Conservation (phyloP, 2,797 vertebrate genomes). For the Trematomus bernacchii region DNA sequence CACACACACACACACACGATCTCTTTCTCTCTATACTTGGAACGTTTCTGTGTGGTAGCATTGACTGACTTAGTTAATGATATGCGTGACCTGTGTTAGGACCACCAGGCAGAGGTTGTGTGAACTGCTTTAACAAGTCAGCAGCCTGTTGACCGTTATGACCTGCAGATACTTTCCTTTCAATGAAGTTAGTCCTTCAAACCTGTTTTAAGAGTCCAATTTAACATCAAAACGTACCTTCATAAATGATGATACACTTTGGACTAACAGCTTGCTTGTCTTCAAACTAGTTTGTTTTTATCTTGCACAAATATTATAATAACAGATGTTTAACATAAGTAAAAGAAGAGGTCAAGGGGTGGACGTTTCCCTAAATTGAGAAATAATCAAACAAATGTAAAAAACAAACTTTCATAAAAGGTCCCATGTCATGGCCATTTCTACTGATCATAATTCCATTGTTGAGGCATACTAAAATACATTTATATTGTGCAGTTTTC, state of each 20-base stretch:
- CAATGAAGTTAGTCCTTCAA: constrained; percentile 1
- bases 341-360: neutral
- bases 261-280: neutral
- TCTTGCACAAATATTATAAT: neutral
- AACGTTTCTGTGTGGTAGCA: neutral
- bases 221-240: neutral
- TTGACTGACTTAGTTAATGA: constrained; percentile 67
- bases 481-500: too few relatives aligned
- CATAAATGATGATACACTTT: neutral
- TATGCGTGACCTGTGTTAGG: constrained; percentile 61
- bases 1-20: constrained; percentile 3
- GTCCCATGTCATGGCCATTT: too few relatives aligned
- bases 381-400: neutral
- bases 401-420: neutral
- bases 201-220: constrained; percentile 10
- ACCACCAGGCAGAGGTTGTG: constrained; percentile 64
- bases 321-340: neutral
- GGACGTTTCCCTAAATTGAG: neutral
- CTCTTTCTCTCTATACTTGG: neutral
- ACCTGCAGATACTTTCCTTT: constrained; percentile 41
- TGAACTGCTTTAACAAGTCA: constrained; percentile 58
- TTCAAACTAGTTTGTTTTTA: neutral
- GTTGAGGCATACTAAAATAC: too few relatives aligned
- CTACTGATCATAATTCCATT: too few relatives aligned
- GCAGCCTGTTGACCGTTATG: constrained; percentile 45